Conservation (phyloP, 2,888 invertebrate genomes). For the Scrobipalpa costella region DNA sequence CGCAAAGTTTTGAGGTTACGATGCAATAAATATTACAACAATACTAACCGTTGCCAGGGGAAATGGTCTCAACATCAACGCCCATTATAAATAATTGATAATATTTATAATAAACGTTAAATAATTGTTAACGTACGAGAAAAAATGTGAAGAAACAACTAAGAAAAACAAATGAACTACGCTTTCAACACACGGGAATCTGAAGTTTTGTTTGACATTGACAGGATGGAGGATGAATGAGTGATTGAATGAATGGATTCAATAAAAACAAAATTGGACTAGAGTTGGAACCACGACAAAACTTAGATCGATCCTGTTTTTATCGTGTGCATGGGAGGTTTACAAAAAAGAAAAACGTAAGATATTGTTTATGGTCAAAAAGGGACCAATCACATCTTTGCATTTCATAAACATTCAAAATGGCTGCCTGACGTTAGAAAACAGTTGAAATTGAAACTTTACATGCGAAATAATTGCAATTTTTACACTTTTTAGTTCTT, state of each 20-base stretch:
- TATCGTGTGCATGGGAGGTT: not conserved
- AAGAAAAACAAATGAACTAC: constrained; percentile 7
- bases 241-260: not conserved
- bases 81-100: constrained; percentile 51
- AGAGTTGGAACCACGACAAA: not conserved
- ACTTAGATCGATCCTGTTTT: constrained; percentile 2
- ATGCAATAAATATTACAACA: constrained; percentile 6
- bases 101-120: too few relatives aligned
- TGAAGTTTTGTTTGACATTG: too few relatives aligned
- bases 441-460: constrained; percentile 73
- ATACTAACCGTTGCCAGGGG: constrained; percentile 65
- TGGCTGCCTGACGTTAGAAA: constrained; percentile 49
- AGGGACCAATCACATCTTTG: constrained; percentile 45
- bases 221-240: too few relatives aligned
- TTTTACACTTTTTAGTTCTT: constrained; percentile 37
- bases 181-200: not conserved
- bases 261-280: not conserved
- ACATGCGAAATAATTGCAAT: constrained; percentile 33
- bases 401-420: constrained; percentile 54
- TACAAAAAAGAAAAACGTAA: not conserved
- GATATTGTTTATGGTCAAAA: not conserved
- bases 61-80: constrained; percentile 68
- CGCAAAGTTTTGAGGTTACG: constrained; percentile 39
- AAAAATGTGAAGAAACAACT: not conserved
- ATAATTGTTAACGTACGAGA: not conserved